A percentile compares a stretch with the other conserved stretches of the same genome.
Evolutionary conservation across 1,140 invertebrate genomes (phyloP).

Genomic region (Bombus difficillimus): DNA sequence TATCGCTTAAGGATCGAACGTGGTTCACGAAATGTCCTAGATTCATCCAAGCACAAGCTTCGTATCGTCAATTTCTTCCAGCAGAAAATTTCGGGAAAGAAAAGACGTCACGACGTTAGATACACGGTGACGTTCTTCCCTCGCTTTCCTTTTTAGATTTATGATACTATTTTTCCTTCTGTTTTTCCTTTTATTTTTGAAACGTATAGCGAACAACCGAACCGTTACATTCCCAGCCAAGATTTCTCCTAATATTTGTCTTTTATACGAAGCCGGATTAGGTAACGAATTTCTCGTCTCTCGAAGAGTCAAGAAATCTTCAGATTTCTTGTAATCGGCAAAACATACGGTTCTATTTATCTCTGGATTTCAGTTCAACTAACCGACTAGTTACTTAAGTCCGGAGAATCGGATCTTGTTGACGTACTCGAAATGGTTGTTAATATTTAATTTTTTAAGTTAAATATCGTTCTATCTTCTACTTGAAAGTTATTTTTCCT

Average conservation of each 20-base stretch:
- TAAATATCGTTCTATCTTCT: no score
- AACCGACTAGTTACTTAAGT: not conserved
- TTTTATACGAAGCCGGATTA: not conserved
- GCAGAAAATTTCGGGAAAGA: not conserved
- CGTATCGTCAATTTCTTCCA: slow-evolving; percentile 4
- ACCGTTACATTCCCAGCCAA: not conserved
- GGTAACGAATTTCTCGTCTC: not conserved
- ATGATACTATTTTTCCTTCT: not conserved
- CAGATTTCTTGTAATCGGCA: not conserved
- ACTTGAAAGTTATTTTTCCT: not conserved
- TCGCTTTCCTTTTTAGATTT: not conserved
- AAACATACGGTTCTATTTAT: slow-evolving; percentile 1
- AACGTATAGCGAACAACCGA: not conserved
- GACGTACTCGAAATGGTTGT: not conserved
- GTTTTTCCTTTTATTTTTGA: not conserved
- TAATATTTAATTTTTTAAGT: not conserved
- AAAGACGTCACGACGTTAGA: not conserved
- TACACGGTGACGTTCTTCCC: not conserved
- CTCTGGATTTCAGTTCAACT: not conserved
- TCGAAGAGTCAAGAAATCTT: not conserved
- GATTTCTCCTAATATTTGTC: slow-evolving; percentile 25
- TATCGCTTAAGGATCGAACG: slow-evolving; percentile 41
- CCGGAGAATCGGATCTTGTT: not conserved
- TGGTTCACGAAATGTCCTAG: not conserved
- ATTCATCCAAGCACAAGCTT: no score